These are phyloP conservation scores for Umimayanthus kanabou DNA, from an alignment of 92 coral and sea anemone genomes.

Conservation along the genomic window DNA sequence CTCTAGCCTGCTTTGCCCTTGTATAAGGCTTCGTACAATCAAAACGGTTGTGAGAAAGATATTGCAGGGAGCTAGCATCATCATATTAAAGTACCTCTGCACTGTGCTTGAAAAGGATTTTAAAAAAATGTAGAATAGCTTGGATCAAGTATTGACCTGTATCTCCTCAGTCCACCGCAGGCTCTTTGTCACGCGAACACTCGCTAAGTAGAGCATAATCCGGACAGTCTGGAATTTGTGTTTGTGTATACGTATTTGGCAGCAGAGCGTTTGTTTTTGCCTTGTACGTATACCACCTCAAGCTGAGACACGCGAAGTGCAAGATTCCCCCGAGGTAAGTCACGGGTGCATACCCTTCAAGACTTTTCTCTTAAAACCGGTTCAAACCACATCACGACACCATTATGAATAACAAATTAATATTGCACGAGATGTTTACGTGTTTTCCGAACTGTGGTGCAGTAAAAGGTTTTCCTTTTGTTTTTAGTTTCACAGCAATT, in stretches of 20 bases:
- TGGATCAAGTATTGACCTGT: too few relatives aligned
- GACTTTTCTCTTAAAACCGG: not conserved
- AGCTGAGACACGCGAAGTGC: not conserved
- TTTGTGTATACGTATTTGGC: not conserved
- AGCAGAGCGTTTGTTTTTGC: not conserved
- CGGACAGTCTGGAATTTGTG: not conserved
- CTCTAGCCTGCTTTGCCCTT: too few relatives aligned
- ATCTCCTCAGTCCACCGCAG: constrained; percentile 21
- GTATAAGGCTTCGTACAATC: too few relatives aligned
- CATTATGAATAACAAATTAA: not conserved
- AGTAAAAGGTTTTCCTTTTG: not conserved
- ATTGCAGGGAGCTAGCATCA: too few relatives aligned
- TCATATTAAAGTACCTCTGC: too few relatives aligned
- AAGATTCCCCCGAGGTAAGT: not conserved
- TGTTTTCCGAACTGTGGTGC: not conserved
- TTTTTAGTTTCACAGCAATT: not conserved
- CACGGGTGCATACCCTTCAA: not conserved
- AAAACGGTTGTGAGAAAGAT: too few relatives aligned
- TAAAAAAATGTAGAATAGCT: too few relatives aligned
- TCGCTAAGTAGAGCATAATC: not conserved
- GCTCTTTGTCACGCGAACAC: not conserved
- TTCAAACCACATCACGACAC: not conserved
- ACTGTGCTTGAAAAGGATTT: too few relatives aligned
- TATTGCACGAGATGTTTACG: not conserved
- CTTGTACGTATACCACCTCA: not conserved